Evolutionary conservation across 2,113 vertebrate genomes (phyloP).

Genomic region (Diglossa brunneiventris): DNA sequence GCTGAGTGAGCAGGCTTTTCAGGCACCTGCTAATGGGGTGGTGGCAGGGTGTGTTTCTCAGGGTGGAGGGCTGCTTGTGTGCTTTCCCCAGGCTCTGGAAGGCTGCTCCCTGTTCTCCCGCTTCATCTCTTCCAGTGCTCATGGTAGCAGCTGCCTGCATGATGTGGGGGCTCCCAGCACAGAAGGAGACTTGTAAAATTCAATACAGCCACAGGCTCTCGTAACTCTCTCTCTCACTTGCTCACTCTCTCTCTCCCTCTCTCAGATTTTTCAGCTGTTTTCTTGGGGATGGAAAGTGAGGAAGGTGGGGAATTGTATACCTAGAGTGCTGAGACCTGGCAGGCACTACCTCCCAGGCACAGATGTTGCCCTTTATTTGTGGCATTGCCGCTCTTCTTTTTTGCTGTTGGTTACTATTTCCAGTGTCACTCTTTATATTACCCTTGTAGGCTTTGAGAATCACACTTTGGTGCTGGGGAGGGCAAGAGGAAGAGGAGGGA

Average conservation of each 20-base stretch:
- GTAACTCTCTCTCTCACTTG: background rate
- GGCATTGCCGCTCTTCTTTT: background rate
- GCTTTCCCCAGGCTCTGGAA: background rate
- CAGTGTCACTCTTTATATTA: background rate
- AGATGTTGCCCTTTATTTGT: background rate
- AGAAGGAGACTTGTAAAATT: slow-evolving; percentile 10
- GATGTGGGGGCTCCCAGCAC: background rate
- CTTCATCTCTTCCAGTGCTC: rapidly evolving
- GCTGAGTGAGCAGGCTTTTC: background rate
- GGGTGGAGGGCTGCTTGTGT: rapidly evolving
- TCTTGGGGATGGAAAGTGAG: background rate
- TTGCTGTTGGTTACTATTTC: background rate
- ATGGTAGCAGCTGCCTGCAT: background rate
- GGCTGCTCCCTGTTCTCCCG: background rate
- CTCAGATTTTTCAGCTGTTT: background rate
- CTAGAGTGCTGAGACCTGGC: background rate
- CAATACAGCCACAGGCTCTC: background rate
- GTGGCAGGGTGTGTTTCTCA: background rate
- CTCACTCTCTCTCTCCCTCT: background rate
- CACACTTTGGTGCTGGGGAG: background rate
- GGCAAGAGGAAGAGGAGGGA: background rate
- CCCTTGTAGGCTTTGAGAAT: background rate
- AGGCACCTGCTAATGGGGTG: background rate
- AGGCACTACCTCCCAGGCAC: background rate
- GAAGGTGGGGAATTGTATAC: background rate